phyloP scores from a whole-genome alignment of 2,888 invertebrate genomes.

The Prosapia bicincta region DNA sequence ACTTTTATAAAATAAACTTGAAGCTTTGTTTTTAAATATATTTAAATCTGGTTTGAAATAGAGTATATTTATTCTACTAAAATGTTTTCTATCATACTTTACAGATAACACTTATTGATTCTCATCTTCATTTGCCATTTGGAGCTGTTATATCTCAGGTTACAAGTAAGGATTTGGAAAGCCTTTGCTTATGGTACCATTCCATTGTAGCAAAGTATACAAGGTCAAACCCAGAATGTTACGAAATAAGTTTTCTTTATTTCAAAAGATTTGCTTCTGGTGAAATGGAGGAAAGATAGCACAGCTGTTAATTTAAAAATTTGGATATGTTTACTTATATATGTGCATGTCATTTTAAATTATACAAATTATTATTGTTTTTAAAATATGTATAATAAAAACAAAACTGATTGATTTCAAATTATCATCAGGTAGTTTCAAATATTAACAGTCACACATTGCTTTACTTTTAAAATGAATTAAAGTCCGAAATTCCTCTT shows the following conservation, averaged over 20 bases:
- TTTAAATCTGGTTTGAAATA: too few species aligned
- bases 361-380: neutral
- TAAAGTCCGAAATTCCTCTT: too few species aligned
- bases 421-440: too few species aligned
- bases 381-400: too few species aligned
- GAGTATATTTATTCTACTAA: too few species aligned
- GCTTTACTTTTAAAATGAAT: too few species aligned
- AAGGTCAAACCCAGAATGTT: slow-evolving; percentile 7
- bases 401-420: too few species aligned
- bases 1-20: too few species aligned
- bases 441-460: too few species aligned
- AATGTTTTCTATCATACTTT: neutral
- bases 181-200: slow-evolving; percentile 17
- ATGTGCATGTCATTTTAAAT: too few species aligned
- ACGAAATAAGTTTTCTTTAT: slow-evolving; percentile 15
- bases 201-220: neutral
- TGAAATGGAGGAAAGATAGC: neutral
- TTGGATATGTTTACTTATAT: too few species aligned
- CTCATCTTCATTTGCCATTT: slow-evolving; percentile 15
- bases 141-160: slow-evolving; percentile 16
- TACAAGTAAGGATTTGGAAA: neutral
- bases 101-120: slow-evolving; percentile 16
- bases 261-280: slow-evolving; percentile 4
- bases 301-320: neutral
- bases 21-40: too few species aligned